Percentiles rank a stretch among this genome's conserved stretches.
Conservation (phyloP, 2,113 vertebrate genomes). For the Globicephala melas region DNA sequence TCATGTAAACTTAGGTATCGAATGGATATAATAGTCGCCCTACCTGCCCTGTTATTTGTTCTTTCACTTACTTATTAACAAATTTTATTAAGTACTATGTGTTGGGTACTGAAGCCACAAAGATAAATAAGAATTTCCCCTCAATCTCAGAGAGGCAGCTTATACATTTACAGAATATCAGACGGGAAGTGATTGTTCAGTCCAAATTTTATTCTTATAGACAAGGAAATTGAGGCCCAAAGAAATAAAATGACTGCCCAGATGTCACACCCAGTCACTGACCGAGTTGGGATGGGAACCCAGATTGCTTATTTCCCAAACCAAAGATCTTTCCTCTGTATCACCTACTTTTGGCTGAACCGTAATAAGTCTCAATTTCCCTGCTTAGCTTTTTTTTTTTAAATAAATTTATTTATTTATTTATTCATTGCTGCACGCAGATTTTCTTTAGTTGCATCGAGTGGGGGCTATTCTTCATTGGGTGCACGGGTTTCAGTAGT, state of each 20-base stretch:
- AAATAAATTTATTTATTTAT: too few relatives aligned
- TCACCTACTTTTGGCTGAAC: neutral
- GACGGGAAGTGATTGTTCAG: neutral
- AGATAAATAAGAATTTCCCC: neutral
- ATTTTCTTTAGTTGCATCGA: too few relatives aligned
- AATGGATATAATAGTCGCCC: neutral
- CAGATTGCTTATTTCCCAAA: neutral
- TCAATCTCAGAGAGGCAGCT: neutral
- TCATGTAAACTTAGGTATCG: neutral
- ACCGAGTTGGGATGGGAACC: fast-evolving
- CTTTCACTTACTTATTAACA: neutral
- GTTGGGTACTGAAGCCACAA: neutral
- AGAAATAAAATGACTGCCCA: neutral
- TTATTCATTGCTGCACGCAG: too few relatives aligned
- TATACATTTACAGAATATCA: neutral
- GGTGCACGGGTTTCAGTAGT: too few relatives aligned
- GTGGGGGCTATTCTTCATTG: too few relatives aligned
- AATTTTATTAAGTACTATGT: neutral
- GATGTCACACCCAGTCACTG: neutral
- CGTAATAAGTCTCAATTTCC: neutral
- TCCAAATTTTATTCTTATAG: neutral
- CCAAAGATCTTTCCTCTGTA: neutral
- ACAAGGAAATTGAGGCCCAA: neutral
- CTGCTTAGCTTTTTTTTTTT: neutral
- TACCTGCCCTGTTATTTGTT: neutral